A percentile compares a stretch with the other conserved stretches of the same genome.
phyloP scores from a whole-genome alignment of 2,888 invertebrate genomes.

The Noctua comes region DNA sequence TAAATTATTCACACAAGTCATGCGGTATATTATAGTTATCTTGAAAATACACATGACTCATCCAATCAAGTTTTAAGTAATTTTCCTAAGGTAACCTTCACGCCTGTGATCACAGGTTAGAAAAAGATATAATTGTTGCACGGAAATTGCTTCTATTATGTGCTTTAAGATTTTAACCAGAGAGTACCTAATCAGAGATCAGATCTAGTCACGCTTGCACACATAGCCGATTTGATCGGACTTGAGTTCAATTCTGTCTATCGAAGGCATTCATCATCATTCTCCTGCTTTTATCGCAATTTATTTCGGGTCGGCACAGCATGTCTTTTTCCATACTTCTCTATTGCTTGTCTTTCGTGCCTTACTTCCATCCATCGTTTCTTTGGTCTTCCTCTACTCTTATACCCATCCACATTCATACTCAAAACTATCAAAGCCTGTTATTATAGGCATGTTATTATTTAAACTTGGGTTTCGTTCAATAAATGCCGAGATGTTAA shows the following conservation, averaged over 20 bases:
- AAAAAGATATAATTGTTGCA: not conserved
- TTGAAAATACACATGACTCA: constrained; percentile 46
- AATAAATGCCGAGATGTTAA: not conserved
- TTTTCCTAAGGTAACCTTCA: constrained; percentile 49
- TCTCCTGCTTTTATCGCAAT: too few relatives aligned
- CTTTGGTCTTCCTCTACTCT: too few relatives aligned
- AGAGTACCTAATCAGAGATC: not conserved
- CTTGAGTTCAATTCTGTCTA: not conserved
- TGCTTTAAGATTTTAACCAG: not conserved
- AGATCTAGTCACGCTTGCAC: not conserved
- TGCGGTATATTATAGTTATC: constrained; percentile 22
- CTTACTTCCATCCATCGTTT: too few relatives aligned
- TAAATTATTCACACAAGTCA: constrained; percentile 47
- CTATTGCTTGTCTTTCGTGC: too few relatives aligned
- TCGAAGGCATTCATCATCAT: not conserved
- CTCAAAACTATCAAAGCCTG: too few relatives aligned
- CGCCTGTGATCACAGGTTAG: constrained; percentile 10
- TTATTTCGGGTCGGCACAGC: too few relatives aligned
- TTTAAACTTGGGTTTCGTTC: not conserved
- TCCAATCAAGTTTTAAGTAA: constrained; percentile 34
- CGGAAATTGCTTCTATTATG: constrained; percentile 5
- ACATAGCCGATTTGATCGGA: not conserved
- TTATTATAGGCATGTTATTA: not conserved
- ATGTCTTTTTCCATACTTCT: too few relatives aligned
- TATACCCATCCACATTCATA: too few relatives aligned